Evolutionary conservation across 1,140 invertebrate species (phyloP), one percentile per base, ranked within the genome.

Genomic region (Melanaphis sacchari): DNA sequence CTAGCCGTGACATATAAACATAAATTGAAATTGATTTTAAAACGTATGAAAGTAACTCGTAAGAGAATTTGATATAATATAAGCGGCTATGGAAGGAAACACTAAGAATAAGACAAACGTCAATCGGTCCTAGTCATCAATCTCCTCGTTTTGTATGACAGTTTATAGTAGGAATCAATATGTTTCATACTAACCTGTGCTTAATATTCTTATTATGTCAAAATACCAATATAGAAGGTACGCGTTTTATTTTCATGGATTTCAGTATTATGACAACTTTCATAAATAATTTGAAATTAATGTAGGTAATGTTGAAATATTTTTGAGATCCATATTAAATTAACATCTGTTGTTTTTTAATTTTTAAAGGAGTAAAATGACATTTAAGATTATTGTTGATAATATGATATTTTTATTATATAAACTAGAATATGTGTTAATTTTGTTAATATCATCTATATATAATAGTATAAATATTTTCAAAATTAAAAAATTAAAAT

Each of bases 101-200:
- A n/a, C 59, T 49, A 66, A 82, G 36, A 82, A 82, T 41, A 82
- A 92, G 66, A 82, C 41, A 92, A 92, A 92, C 41, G 90, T 82
- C 90, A 82, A 82, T 92, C 46, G 43, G 22, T 36, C 15, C 21
- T 26, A 81, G 40, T 92, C 66, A 92, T 92, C n/a, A 92, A 82
- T 82, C 66, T 92, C 21, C 43, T 82, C 21, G 59, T 2, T 46
- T 49, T 49, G 36, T 21, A 82, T 49, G 76, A 82, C 66, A 82
- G 31, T 26, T 8, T 82, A 82, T 21, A 92, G 36, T 38, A 21
- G n/a, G 36, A 92, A 92, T 92, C 59, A 82, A 92, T 49, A 92
- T 82, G 46, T 82, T 92, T 92, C 38, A 38, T 92, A 49, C 52
- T 26, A n/a, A 26, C 52, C 26, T 40, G 0, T 24, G 1, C 36